These are phyloP conservation scores for Cephalopterus ornatus DNA, from an alignment of 2,113 vertebrate species.

Conservation along the genomic window DNA sequence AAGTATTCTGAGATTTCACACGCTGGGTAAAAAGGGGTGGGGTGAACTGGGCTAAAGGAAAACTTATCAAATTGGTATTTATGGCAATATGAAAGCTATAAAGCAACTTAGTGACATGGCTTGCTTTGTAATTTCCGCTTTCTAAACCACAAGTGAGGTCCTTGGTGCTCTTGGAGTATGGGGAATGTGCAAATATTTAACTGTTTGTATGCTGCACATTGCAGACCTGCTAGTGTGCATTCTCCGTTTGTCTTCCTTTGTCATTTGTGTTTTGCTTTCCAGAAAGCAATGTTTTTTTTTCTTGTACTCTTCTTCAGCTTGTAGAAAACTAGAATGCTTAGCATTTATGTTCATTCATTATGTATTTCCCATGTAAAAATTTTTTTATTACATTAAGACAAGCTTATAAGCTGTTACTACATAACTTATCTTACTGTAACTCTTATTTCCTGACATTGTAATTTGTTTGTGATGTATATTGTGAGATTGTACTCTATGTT, in stretches of 20 bases:
- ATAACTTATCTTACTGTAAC: slow-evolving; percentile 95
- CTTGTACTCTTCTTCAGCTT: slow-evolving; percentile 77
- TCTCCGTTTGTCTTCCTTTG: slow-evolving; percentile 81
- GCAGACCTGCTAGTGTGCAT: slow-evolving; percentile 78
- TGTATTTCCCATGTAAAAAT: slow-evolving; percentile 86
- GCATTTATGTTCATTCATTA: slow-evolving; percentile 83
- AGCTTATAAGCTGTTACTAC: slow-evolving; percentile 90
- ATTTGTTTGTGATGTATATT: slow-evolving; percentile 96
- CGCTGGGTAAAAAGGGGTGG: background rate
- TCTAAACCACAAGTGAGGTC: slow-evolving; percentile 80
- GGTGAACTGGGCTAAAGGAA: slow-evolving; percentile 22
- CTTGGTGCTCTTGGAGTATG: slow-evolving; percentile 80
- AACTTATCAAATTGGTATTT: slow-evolving; percentile 56
- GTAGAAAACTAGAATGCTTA: slow-evolving; percentile 82
- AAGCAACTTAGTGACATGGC: slow-evolving; percentile 65
- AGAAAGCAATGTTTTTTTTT: slow-evolving; percentile 67
- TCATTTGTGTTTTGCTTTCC: slow-evolving; percentile 79
- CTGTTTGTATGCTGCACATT: slow-evolving; percentile 83
- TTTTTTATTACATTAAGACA: slow-evolving; percentile 84
- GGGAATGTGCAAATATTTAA: slow-evolving; percentile 96
- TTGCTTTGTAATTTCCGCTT: slow-evolving; percentile 75
- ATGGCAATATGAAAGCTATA: slow-evolving; percentile 66
- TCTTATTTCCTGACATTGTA: slow-evolving; percentile 86
- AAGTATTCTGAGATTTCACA: slow-evolving; percentile 57
- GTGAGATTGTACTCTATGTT: slow-evolving; percentile 97